Base-by-base conservation (phyloP, 2,113 vertebrate genomes). In the Onychostruthus taczanowskii region DNA sequence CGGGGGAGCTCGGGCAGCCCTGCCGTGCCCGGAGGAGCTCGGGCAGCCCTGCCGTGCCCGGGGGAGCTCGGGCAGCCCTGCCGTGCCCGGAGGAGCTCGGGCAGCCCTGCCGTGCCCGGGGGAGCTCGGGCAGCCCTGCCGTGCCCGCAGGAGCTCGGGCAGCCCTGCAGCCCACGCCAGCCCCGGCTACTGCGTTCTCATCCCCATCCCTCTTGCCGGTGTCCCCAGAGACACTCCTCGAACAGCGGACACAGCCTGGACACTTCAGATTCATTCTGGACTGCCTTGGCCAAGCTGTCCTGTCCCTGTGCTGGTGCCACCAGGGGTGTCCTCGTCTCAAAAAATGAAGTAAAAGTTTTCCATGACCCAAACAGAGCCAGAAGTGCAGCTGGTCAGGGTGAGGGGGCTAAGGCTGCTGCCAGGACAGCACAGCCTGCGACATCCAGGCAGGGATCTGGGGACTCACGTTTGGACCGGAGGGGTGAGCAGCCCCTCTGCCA, bases 321-420 rank as follows among this genome's bases (percentile, higher is more conserved):
- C 17, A 2, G 39, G 15, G 17, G 22, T 2, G 62, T 53, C 67
- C 20, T 35, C 23, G 13, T 5, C 17, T 28, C 66, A 59, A 64
- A 55, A 55, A 28, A 13, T 0, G 19, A n/a, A 26, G 3, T 19
- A 2, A 2, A 66, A 13, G 3, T 12, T 64, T 46, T 13, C 12
- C 9, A 30, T 26, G 49, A 13, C 20, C 35, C 22, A 10, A 28
- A 20, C 3, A 55, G 49, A 28, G 44, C 5, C 73, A 37, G 53
- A 59, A 69, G 16, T 3, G 35, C 19, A 4, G 44, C 13, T 0
- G 1, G 17, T 9, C 3, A 1, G 56, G 13, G 62, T 0, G 2
- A 53, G 43, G n/a, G 55, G 33, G 26, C 8, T 31, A 44, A 16
- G 23, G 66, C 6, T 66, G 30, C 41, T 81, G 16, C 37, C 35